Percentiles rank a stretch among this genome's conserved stretches.
These are phyloP conservation scores for Rhinogobius similis DNA, from an alignment of 2,113 vertebrate genomes.

Conservation along the genomic window DNA sequence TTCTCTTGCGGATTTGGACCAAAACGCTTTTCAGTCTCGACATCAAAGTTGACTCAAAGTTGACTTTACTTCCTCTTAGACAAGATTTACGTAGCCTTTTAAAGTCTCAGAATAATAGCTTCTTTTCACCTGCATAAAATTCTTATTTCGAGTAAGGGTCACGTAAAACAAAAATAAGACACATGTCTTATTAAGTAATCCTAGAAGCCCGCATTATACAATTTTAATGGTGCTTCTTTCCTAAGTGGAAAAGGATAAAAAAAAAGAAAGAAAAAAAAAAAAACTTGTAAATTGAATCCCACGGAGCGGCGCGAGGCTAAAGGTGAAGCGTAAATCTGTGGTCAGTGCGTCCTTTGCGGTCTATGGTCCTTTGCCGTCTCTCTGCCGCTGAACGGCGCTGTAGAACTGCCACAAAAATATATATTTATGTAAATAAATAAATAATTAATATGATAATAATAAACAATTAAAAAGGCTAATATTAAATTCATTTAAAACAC, in stretches of 20 bases:
- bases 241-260: not conserved
- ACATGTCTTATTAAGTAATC: not conserved
- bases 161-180: not conserved
- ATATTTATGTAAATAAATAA: not conserved
- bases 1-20: constrained; percentile 29
- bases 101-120: constrained; percentile 1
- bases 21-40: constrained; percentile 52
- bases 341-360: constrained; percentile 10
- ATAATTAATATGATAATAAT: not conserved
- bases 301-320: constrained; percentile 18
- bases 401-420: constrained; percentile 37
- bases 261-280: not conserved
- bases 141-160: not conserved
- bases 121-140: constrained; percentile 6
- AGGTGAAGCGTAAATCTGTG: constrained; percentile 29
- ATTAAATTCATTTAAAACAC: not conserved
- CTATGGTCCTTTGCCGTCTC: too few relatives aligned
- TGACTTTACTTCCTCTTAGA: constrained; percentile 29
- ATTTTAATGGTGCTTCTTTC: not conserved
- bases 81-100: constrained; percentile 6
- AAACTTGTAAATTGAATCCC: constrained; percentile 4
- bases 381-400: constrained; percentile 72
- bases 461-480: not conserved
- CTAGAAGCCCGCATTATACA: not conserved
- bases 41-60: constrained; percentile 53